These are phyloP conservation scores for Slavum lentiscoides DNA, from an alignment of 2,888 invertebrate species.

Conservation along the genomic window DNA sequence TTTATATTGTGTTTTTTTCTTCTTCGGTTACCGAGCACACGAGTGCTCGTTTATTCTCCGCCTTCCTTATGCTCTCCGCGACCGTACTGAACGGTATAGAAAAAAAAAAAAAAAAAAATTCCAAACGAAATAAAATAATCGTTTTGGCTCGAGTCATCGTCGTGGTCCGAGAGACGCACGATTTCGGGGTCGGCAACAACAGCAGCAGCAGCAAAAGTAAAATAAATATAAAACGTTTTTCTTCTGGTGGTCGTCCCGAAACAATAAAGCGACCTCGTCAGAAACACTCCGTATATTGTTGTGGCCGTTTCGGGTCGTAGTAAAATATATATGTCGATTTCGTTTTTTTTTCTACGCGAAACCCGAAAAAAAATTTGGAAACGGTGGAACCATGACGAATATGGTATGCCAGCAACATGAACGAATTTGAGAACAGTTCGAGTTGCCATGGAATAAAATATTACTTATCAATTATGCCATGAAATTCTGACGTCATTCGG, in stretches of 20 bases:
- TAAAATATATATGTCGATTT: no score
- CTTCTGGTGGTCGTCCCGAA: background rate
- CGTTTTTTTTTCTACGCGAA: no score
- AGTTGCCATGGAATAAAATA: no score
- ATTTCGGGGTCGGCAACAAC: constrained; percentile 28
- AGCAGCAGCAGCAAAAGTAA: background rate
- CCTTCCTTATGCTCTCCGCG: background rate
- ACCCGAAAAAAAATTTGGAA: no score
- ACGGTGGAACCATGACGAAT: no score
- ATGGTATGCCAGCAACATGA: no score
- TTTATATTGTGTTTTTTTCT: constrained; percentile 1
- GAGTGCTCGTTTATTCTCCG: background rate
- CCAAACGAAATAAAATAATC: background rate
- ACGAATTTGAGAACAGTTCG: no score
- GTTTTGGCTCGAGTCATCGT: constrained; percentile 40
- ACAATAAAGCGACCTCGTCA: background rate
- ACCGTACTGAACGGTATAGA: background rate
- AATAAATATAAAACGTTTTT: background rate
- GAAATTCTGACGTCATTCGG: no score
- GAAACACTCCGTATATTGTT: no score
- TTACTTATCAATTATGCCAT: no score
- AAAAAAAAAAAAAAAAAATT: background rate
- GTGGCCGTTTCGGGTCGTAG: background rate
- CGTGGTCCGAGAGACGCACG: constrained; percentile 30
- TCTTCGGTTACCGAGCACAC: constrained; percentile 18